These are phyloP conservation scores for Boulengeromyrus knoepffleri DNA, from an alignment of 2,113 vertebrate genomes.

Conservation along the genomic window DNA sequence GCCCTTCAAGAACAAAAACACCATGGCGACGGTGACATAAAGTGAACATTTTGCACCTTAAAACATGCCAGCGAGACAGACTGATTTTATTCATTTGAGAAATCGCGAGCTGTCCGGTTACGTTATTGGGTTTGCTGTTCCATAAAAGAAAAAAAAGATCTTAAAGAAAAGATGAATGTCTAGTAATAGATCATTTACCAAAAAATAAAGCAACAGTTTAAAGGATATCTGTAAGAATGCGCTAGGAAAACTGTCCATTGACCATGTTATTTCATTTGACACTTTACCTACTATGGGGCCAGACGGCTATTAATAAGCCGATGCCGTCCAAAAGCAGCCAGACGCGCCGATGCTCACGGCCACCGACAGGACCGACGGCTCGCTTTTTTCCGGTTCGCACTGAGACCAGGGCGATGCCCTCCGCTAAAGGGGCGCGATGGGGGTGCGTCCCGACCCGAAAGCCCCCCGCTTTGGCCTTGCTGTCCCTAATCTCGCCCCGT, in stretches of 20 bases:
- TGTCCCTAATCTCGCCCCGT: not conserved
- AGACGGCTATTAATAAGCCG: not conserved
- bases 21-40: not conserved
- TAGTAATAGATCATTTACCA: not conserved
- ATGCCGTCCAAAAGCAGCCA: not conserved
- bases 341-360: not conserved
- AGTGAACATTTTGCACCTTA: not conserved
- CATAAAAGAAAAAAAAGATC: not conserved
- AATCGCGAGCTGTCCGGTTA: not conserved
- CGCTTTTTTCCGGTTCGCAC: not conserved
- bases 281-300: not conserved
- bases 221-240: not conserved
- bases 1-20: not conserved
- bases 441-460: not conserved
- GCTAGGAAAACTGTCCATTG: not conserved
- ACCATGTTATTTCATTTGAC: not conserved
- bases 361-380: not conserved
- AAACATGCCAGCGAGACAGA: not conserved
- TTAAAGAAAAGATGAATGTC: not conserved
- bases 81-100: not conserved
- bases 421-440: not conserved
- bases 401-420: not conserved
- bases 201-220: not conserved
- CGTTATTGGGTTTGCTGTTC: not conserved
- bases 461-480: constrained; percentile 11